Base-by-base conservation (phyloP, 2,888 invertebrate species). In the Megalurothrips usitatus region DNA sequence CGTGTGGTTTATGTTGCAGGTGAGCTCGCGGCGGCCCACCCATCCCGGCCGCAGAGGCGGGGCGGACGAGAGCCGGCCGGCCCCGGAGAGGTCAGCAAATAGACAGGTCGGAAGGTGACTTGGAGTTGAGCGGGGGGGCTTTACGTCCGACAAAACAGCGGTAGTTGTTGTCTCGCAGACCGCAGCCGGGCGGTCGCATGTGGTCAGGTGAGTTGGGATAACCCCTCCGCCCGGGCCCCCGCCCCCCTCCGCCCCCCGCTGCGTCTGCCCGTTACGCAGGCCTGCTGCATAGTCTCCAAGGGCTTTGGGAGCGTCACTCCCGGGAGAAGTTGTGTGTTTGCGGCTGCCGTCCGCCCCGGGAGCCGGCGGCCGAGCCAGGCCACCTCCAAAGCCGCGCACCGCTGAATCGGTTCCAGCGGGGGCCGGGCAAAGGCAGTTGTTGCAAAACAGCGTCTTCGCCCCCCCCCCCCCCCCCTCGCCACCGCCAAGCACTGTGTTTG, bases 1-100 rank as follows among this genome's bases (percentile, higher is more conserved):
- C 68, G 68, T 68, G 68, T 23, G 68, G 68, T 68, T 68, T 68
- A 11, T 68, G 68, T 68, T 68, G 68, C 68, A 68, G 68, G 68
- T 68, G 11, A 68, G 68, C 23, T n/a, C 8, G 23, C 52, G 10
- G 63, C 17, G 58, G 58, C 58, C 34, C 34, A 43, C 34, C 34
- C 34, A 43, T 43, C 34, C 34, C 34, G 34, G 58, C 58, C 58
- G n/a, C 58, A 14, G 58, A 58, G 14, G n/a, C 12, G 52, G 17
- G 17, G 14, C 58, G 17, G 17, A n/a, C 11, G 58, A 58, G 58
- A 2, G n/a, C n/a, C n/a, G n/a, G n/a, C n/a, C n/a, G n/a, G n/a
- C n/a, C 19, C 17, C 17, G 17, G 17, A 58, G 58, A 58, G 58
- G n/a, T 19, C 17, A 58, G 58, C 19, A n/a, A 17, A 58, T 17